Percentiles rank a stretch among this genome's conserved stretches.
phyloP scores from a whole-genome alignment of 2,888 invertebrate genomes.

The Mythimna vitellina region DNA sequence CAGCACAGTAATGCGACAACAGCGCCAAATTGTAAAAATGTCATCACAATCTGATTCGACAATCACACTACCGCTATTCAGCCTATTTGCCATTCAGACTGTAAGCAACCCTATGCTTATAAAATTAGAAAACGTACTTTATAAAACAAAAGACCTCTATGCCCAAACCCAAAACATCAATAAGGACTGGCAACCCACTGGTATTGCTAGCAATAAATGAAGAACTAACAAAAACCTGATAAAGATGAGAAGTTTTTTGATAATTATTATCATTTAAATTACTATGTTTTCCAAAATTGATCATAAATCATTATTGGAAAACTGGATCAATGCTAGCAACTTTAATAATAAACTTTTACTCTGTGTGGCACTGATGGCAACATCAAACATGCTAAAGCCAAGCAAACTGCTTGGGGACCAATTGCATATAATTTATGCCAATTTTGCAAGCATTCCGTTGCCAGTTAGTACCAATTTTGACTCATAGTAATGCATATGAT shows the following conservation, averaged over 20 bases:
- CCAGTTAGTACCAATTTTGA: constrained; percentile 60
- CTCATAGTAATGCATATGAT: constrained; percentile 41
- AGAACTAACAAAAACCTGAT: constrained; percentile 24
- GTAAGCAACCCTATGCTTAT: constrained; percentile 24
- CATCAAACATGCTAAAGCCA: constrained; percentile 73
- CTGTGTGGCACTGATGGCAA: constrained; percentile 81
- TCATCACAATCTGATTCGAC: constrained; percentile 19
- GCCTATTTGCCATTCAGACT: constrained; percentile 34
- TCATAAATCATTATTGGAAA: constrained; percentile 1
- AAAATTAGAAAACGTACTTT: neutral
- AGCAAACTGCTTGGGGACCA: constrained; percentile 69
- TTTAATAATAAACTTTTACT: constrained; percentile 48
- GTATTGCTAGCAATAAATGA: constrained; percentile 77
- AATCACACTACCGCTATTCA: constrained; percentile 14
- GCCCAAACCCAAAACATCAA: constrained; percentile 39
- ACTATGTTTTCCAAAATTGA: neutral
- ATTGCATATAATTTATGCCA: constrained; percentile 59
- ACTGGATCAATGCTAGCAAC: constrained; percentile 76
- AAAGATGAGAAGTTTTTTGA: neutral
- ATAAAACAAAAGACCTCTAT: constrained; percentile 10
- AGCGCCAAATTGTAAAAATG: neutral
- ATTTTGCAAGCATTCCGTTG: constrained; percentile 49
- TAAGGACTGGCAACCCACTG: constrained; percentile 79
- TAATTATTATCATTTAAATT: neutral
- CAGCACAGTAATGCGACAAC: constrained; percentile 3